Conservation (phyloP, 2,113 vertebrate genomes). For the Stegostoma tigrinum region DNA sequence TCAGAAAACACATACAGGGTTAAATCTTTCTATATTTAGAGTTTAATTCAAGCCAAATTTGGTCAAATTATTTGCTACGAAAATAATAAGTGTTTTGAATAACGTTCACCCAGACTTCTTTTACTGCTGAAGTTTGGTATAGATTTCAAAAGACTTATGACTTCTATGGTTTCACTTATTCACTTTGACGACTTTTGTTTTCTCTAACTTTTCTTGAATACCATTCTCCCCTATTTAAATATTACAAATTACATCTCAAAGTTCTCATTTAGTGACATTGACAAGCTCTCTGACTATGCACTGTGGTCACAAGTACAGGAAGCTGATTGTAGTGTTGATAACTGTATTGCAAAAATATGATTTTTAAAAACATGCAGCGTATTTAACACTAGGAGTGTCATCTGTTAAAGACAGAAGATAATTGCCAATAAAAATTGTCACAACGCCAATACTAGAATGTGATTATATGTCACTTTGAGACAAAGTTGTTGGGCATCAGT, state of each 20-base stretch:
- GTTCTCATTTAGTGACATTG: not conserved
- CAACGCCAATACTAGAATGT: not conserved
- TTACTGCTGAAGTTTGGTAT: not conserved
- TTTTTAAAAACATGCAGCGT: conserved; percentile 5
- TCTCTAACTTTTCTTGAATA: not conserved
- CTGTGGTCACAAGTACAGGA: not conserved
- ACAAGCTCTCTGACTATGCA: not conserved
- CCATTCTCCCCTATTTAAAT: not conserved
- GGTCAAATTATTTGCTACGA: not conserved
- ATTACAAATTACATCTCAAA: not conserved
- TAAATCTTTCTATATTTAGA: not conserved
- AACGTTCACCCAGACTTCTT: not conserved
- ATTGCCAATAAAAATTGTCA: not conserved
- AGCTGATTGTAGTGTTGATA: not conserved
- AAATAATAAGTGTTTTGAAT: not conserved
- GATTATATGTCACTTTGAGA: not conserved
- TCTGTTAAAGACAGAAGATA: not conserved
- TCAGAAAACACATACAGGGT: not conserved
- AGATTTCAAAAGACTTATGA: not conserved
- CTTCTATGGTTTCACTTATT: not conserved
- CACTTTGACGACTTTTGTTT: not conserved
- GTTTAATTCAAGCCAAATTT: not conserved
- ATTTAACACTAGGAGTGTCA: not conserved
- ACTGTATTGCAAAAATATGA: not conserved
- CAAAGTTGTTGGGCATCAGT: not conserved